phyloP scores from a whole-genome alignment of 2,113 vertebrate genomes.

The Panthera tigris region DNA sequence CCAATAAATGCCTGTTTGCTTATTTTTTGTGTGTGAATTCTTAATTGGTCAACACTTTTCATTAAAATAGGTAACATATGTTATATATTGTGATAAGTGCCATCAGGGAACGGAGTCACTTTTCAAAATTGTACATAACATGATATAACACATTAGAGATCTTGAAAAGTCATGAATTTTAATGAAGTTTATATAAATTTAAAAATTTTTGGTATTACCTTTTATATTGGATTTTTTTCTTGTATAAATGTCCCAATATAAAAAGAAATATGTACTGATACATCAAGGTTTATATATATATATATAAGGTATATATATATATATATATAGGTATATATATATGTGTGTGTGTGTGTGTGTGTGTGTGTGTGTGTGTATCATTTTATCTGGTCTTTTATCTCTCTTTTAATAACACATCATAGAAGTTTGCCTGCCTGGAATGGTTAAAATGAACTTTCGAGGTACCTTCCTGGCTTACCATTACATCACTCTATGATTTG shows the following conservation, averaged over 20 bases:
- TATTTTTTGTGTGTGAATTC: not conserved
- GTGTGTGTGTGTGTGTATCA: not conserved
- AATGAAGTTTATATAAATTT: not conserved
- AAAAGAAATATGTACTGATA: not conserved
- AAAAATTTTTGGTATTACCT: conserved; percentile 51
- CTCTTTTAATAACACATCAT: not conserved
- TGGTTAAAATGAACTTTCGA: not conserved
- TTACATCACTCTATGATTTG: not conserved
- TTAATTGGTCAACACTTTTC: not conserved
- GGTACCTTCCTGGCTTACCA: not conserved
- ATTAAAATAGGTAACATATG: not conserved
- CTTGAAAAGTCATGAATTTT: not conserved
- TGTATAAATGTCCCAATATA: not conserved
- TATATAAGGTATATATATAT: too few species aligned
- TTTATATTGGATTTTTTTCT: not conserved
- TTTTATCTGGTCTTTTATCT: not conserved
- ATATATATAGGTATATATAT: too few species aligned
- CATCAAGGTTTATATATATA: rapidly evolving
- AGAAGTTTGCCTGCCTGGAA: not conserved
- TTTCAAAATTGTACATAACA: conserved; percentile 23
- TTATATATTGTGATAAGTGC: not conserved
- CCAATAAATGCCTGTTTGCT: not conserved
- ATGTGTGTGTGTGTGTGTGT: too few species aligned
- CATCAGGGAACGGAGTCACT: not conserved
- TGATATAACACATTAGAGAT: not conserved